Base-by-base conservation (phyloP, 2,888 invertebrate genomes). In the Clepsis dumicolana region DNA sequence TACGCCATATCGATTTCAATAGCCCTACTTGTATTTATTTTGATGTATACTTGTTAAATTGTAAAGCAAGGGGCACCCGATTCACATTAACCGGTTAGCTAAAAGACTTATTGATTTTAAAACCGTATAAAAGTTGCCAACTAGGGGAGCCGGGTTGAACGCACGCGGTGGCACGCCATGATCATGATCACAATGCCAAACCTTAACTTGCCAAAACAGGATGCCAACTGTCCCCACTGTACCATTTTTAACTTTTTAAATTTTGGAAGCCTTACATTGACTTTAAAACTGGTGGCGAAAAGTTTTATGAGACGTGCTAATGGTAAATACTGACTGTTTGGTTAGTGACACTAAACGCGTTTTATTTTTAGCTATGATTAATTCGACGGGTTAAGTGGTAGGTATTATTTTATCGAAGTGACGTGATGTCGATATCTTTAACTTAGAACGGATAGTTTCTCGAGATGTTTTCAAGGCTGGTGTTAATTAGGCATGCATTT, bases 121-220 rank as follows among this genome's bases (percentile, higher is more conserved):
- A 91, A 86, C 89, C 91, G 84, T 89, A 85, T 82, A 84, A 87
- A 86, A 73, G 76, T 74, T 70, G 70, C 71, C 25, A 62, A 53
- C 74, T 80, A 84, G 87, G 90, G 89, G 86, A 83, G 77, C 74
- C 74, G 87, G 83, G 90, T 90, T 91, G 87, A 91, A 91, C 71
- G 92, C 78, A 86, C 92, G 82, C 81, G 64, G 50, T 65, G 84
- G 82, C 80, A 82, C 80, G 84, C 80, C 75, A 73, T 68, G 72
- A 76, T 74, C 75, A 73, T 68, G 72, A 76, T 74, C 75, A 82
- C 81, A 81, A 80, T 82, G 80, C 78, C 75, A 82, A 82, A 80
- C 63, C 59, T 77, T 74, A 71, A 74, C 73, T 78, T 80, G 86
- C 87, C 86, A 86, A 90, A 90, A 86, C 85, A 81, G 85, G 85